Conservation (phyloP, 2,797 vertebrate species). For the Megaceryle alcyon region DNA sequence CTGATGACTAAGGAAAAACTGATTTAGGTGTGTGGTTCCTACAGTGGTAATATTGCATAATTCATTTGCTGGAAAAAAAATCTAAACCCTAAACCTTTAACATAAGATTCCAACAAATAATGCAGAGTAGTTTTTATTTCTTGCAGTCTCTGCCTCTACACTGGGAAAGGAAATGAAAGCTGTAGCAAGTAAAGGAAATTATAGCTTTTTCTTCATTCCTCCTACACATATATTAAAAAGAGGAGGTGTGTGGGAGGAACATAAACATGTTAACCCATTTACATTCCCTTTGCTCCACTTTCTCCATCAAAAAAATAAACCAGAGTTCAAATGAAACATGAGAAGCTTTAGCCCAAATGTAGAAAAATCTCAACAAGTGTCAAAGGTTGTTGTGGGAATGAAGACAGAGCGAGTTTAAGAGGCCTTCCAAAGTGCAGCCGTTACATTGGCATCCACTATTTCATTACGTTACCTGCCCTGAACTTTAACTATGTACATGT, state of each 20-base stretch:
- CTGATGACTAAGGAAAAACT: neutral
- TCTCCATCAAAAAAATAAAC: neutral
- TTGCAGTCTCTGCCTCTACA: neutral
- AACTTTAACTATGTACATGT: neutral
- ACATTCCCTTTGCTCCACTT: slow-evolving; percentile 29
- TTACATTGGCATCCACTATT: neutral
- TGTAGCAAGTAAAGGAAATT: neutral
- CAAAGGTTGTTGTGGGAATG: neutral
- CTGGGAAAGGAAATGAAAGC: slow-evolving; percentile 25
- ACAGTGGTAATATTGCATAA: neutral
- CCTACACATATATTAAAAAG: slow-evolving; percentile 38
- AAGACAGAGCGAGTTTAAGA: neutral
- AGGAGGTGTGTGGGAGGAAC: slow-evolving; percentile 18
- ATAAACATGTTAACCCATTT: neutral
- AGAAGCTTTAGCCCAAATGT: neutral
- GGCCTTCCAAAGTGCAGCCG: neutral
- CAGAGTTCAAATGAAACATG: slow-evolving; percentile 35
- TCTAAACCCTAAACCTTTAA: neutral
- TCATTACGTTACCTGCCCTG: neutral
- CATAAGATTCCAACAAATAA: neutral
- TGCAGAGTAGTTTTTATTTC: neutral
- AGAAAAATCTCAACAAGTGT: neutral
- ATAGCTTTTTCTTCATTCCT: slow-evolving; percentile 11
- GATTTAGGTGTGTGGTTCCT: neutral
- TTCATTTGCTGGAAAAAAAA: neutral